These are phyloP conservation scores for Drosophila crucigera DNA, from an alignment of 2,888 invertebrate genomes.

Conservation along the genomic window DNA sequence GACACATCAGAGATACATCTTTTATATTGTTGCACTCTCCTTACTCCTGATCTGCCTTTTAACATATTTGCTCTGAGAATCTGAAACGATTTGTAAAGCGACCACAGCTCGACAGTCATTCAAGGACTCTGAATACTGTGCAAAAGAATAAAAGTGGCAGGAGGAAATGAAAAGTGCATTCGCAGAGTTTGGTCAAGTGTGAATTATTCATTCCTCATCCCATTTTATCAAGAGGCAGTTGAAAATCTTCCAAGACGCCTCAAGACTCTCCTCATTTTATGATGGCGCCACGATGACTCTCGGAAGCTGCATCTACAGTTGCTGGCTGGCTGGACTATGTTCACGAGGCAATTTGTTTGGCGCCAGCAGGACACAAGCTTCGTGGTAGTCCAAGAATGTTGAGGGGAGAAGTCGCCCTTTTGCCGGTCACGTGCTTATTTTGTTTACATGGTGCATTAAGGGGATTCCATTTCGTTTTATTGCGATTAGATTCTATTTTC, in stretches of 20 bases:
- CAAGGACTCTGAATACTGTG: slow-evolving; percentile 37
- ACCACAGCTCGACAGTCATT: slow-evolving; percentile 59
- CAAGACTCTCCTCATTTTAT: slow-evolving; percentile 42
- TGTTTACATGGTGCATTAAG: slow-evolving; percentile 83
- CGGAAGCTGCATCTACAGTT: slow-evolving; percentile 32
- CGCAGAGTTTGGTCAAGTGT: slow-evolving; percentile 42
- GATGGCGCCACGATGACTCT: slow-evolving; percentile 51
- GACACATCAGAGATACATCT: slow-evolving; percentile 41
- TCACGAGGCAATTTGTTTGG: slow-evolving; percentile 69
- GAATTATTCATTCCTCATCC: slow-evolving; percentile 47
- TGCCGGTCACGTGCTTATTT: slow-evolving; percentile 82
- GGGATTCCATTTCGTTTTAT: slow-evolving; percentile 80
- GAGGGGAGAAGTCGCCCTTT: slow-evolving; percentile 18
- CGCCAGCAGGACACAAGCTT: slow-evolving; percentile 48
- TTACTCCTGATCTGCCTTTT: slow-evolving; percentile 6
- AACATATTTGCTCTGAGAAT: slow-evolving; percentile 55
- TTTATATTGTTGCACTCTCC: slow-evolving; percentile 47
- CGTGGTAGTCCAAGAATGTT: background rate
- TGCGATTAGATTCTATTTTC: slow-evolving; percentile 77
- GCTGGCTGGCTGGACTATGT: slow-evolving; percentile 53
- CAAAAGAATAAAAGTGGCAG: slow-evolving; percentile 5
- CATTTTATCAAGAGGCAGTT: slow-evolving; percentile 11
- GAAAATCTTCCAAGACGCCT: slow-evolving; percentile 17
- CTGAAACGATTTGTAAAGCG: slow-evolving; percentile 58
- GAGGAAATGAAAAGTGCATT: slow-evolving; percentile 31